These are phyloP conservation scores for Cryptotis parvus DNA, from an alignment of 2,113 vertebrate genomes.

Conservation along the genomic window DNA sequence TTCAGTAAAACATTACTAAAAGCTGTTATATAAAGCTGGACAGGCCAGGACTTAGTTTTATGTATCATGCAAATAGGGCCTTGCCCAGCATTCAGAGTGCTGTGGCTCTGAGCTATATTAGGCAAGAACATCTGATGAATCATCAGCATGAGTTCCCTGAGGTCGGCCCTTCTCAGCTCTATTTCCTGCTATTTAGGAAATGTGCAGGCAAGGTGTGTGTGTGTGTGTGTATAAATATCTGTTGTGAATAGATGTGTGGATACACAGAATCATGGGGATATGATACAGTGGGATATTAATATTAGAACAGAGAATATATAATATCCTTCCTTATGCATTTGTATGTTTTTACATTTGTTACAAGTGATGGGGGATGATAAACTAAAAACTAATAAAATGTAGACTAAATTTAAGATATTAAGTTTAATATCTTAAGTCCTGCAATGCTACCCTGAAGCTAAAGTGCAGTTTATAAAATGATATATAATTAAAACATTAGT, in stretches of 20 bases:
- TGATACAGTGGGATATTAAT: not conserved
- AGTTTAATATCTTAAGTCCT: slow-evolving; percentile 23
- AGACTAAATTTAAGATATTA: not conserved
- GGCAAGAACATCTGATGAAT: slow-evolving; percentile 32
- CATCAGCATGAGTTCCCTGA: slow-evolving; percentile 13
- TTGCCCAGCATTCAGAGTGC: not conserved
- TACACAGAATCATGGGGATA: not conserved
- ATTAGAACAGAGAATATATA: slow-evolving; percentile 25
- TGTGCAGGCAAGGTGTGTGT: too few species aligned
- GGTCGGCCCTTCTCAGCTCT: not conserved
- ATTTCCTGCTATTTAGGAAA: too few species aligned
- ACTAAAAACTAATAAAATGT: slow-evolving; percentile 58
- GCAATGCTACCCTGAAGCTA: slow-evolving; percentile 1
- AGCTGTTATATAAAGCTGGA: not conserved
- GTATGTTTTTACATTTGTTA: not conserved
- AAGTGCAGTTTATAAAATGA: not conserved
- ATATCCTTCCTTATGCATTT: not conserved
- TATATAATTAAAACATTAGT: not conserved
- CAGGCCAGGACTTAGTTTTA: not conserved
- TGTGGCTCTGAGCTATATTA: not conserved
- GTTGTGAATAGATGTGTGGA: not conserved
- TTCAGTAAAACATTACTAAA: slow-evolving; percentile 32
- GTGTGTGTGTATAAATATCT: not conserved
- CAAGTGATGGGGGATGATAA: not conserved
- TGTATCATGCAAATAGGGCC: not conserved